Evolutionary conservation across 2,113 vertebrate genomes (phyloP).

Genomic region (Zootoca vivipara): DNA sequence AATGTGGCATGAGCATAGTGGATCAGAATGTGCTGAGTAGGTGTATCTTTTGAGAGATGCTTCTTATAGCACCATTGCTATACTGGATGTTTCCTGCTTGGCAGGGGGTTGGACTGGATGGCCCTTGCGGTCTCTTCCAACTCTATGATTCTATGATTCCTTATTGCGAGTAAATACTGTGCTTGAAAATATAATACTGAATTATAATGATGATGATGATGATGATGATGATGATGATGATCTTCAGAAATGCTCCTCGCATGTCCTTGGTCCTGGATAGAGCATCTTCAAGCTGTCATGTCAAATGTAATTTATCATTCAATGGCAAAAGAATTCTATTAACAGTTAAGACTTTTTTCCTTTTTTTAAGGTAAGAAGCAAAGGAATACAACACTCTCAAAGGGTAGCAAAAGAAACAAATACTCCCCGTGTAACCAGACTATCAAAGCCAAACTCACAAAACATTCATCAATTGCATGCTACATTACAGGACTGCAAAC

Average conservation of each 20-base stretch:
- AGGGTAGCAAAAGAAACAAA: neutral
- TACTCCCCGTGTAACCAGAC: neutral
- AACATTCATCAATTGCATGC: neutral
- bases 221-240: no score
- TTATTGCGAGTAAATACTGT: neutral
- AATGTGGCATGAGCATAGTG: neutral
- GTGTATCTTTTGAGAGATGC: fast-evolving
- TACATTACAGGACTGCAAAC: neutral
- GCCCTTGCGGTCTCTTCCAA: no score
- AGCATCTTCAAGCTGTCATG: neutral
- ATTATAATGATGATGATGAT: neutral
- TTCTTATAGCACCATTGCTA: neutral
- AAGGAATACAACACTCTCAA: neutral
- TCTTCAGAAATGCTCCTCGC: neutral
- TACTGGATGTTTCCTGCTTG: no score
- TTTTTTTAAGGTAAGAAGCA: neutral
- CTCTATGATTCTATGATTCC: no score
- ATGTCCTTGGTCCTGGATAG: neutral
- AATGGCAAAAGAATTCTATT: neutral
- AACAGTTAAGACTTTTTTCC: neutral
- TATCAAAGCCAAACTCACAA: neutral
- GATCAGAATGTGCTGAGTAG: neutral
- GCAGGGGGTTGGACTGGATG: no score
- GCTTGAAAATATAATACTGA: neutral
- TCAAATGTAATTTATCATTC: neutral